These are phyloP conservation scores for Drosophila nigromelanica DNA, from an alignment of 1,140 invertebrate genomes.

Conservation along the genomic window DNA sequence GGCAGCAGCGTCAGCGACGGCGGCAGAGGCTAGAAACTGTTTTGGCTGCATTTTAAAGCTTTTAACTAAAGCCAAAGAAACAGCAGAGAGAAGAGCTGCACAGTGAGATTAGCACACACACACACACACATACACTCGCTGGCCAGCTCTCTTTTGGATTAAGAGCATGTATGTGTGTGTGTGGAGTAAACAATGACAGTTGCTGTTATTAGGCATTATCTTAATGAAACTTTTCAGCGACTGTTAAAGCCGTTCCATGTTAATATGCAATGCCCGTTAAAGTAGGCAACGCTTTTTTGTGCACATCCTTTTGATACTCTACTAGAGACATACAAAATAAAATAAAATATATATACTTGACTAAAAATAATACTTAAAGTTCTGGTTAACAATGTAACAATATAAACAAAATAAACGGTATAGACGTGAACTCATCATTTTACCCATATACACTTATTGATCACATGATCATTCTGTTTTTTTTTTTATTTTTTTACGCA, in stretches of 20 bases:
- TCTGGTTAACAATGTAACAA: no score
- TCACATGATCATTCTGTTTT: no score
- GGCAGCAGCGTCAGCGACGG: not conserved
- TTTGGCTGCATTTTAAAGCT: conserved; percentile 19
- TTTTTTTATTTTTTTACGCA: no score
- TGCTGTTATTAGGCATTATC: conserved; percentile 23
- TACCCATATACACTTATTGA: no score
- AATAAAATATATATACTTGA: no score
- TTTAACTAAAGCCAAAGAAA: conserved; percentile 14
- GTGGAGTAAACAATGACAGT: not conserved
- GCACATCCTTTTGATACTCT: no score
- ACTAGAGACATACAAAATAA: no score
- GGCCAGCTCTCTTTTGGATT: not conserved
- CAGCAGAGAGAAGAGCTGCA: not conserved
- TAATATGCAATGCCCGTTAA: conserved; percentile 6
- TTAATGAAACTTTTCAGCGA: conserved; percentile 29
- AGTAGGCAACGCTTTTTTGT: conserved; percentile 14
- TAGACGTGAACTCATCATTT: no score
- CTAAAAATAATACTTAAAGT: no score
- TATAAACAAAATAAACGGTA: no score
- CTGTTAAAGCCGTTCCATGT: conserved; percentile 7
- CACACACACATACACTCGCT: not conserved
- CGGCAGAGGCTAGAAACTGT: conserved; percentile 10
- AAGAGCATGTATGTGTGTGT: conserved; percentile 1
- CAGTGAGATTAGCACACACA: conserved; percentile 9